phyloP scores from a whole-genome alignment of 2,888 invertebrate genomes.

The Myopa testacea region DNA sequence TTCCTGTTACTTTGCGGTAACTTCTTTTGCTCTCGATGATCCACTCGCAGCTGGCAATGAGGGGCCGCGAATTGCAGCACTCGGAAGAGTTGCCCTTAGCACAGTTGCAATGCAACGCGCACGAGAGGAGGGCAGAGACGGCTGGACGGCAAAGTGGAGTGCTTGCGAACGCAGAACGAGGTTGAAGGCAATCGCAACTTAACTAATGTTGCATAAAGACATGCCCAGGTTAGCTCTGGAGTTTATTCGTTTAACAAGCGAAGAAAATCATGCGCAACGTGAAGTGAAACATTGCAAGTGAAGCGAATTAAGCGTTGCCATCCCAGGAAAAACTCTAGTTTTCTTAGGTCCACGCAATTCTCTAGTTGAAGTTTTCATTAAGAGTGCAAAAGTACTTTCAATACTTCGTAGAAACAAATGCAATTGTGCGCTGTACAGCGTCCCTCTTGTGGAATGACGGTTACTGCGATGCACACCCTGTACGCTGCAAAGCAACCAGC shows the following conservation, averaged over 20 bases:
- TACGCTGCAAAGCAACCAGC: neutral
- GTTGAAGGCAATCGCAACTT: neutral
- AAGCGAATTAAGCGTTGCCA: constrained; percentile 2
- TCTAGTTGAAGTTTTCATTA: too few relatives aligned
- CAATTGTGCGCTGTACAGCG: too few relatives aligned
- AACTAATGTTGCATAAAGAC: neutral
- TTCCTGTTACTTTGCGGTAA: constrained; percentile 40
- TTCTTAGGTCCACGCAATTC: too few relatives aligned
- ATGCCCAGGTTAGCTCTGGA: neutral
- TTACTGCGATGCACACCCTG: too few relatives aligned
- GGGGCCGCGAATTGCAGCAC: constrained; percentile 27
- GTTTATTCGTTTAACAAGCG: neutral
- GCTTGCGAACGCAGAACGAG: neutral
- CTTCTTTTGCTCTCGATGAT: constrained; percentile 13
- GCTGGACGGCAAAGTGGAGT: too few relatives aligned
- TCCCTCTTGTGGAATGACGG: too few relatives aligned
- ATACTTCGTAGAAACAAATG: too few relatives aligned
- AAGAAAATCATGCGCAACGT: neutral
- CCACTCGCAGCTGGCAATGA: constrained; percentile 29
- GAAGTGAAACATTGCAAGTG: neutral
- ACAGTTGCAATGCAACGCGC: neutral
- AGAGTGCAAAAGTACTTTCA: too few relatives aligned
- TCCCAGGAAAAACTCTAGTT: neutral
- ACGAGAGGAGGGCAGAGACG: neutral
- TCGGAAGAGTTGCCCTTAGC: constrained; percentile 34